These are phyloP conservation scores for Patella pellucida DNA, from an alignment of 2,888 invertebrate genomes.

Conservation along the genomic window DNA sequence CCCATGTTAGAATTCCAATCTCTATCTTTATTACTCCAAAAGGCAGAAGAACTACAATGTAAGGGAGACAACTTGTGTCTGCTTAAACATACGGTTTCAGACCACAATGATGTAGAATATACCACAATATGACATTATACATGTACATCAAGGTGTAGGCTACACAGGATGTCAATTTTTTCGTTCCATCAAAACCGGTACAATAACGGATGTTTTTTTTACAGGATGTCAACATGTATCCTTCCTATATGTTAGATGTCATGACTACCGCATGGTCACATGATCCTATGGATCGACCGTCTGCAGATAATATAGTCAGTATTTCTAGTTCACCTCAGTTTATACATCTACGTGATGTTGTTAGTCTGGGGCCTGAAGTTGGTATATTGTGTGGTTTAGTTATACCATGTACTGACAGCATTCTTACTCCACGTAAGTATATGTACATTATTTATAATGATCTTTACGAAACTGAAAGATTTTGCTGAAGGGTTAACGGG, in stretches of 20 bases:
- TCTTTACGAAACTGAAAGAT: too few relatives aligned
- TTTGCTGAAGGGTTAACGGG: too few relatives aligned
- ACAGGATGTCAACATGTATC: slow-evolving; percentile 38
- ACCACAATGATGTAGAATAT: too few relatives aligned
- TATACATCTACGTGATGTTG: slow-evolving; percentile 86
- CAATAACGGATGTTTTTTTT: not conserved
- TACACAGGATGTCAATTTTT: slow-evolving; percentile 19
- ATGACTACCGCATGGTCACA: slow-evolving; percentile 98
- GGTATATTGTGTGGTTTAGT: slow-evolving; percentile 48
- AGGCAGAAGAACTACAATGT: too few relatives aligned
- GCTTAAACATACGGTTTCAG: too few relatives aligned
- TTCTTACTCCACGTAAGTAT: not conserved
- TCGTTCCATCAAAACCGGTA: too few relatives aligned
- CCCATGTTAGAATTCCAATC: too few relatives aligned
- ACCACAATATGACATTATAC: too few relatives aligned
- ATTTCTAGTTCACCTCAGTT: slow-evolving; percentile 93
- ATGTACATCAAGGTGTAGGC: not conserved
- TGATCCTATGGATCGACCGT: slow-evolving; percentile 83
- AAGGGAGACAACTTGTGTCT: too few relatives aligned
- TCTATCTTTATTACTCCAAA: too few relatives aligned
- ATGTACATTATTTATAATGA: too few relatives aligned
- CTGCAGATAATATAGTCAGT: slow-evolving; percentile 90
- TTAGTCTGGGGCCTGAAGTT: slow-evolving; percentile 76
- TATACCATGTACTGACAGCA: slow-evolving; percentile 27
- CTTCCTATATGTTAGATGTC: slow-evolving; percentile 85